Base-by-base conservation (phyloP, 53 echinoderm and acorn worm species). In the Pentamera pediparva region DNA sequence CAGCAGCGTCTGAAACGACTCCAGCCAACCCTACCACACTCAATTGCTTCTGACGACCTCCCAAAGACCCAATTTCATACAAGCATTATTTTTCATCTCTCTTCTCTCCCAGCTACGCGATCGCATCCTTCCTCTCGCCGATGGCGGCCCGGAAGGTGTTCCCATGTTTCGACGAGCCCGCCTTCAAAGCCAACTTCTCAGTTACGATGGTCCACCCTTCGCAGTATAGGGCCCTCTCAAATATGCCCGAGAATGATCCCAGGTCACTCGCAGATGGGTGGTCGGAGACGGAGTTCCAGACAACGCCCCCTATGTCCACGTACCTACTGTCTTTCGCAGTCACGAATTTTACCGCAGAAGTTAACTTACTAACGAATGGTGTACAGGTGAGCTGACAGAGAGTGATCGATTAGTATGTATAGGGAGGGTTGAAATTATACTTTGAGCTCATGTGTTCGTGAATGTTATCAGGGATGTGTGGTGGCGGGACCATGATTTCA, bases 111-210 rank as follows among this genome's bases (percentile, higher is more conserved):
- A 92, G 92, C 56, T 86, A 89, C 61, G 76, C 80, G 8, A 86
- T 83, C 5, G 86, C 86, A n/a, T 93, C 93, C 0, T 89, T 93
- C 61, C 76, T 93, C 11, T 93, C 93, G 1, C 93, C 93, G 2
- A 83, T 78, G 35, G 69, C 71, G 20, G 93, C 93, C 4, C 77
- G 93, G 28, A 50, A 65, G 13, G 93, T 93, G 11, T 93, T 83
- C 32, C 93, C 93, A 4, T 93, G 93, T 33, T 93, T 93, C 62
- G 93, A 93, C 51, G 93, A 93, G 37, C 93, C 93, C 4, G 65
- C 80, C 32, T 86, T 89, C 38, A 93, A 93, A 71, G 89, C 93
- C 28, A 93, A 93, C 62, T 93, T 86, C 70, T 75, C 84, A 39
- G 61, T 93, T 35, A 93, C 59, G 31, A 83, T 93, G 59, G 67